Evolutionary conservation across 2,888 invertebrate species (phyloP).

Genomic region (Papilio gigon): DNA sequence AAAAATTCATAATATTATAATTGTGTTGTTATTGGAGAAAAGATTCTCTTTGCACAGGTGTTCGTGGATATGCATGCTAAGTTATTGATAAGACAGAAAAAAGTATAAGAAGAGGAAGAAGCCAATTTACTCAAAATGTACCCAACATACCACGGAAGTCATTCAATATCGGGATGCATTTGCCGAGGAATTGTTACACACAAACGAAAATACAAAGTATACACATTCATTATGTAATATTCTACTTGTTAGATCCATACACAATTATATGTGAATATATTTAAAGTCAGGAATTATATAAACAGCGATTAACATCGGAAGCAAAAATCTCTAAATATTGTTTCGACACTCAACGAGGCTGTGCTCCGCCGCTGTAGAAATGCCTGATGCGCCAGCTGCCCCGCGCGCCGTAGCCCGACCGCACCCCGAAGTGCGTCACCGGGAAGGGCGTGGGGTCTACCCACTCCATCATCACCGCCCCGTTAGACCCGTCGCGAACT

Average conservation of each 20-base stretch:
- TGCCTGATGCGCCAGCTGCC: constrained; percentile 84
- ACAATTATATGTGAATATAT: constrained; percentile 44
- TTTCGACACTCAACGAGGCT: constrained; percentile 69
- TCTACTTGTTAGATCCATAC: constrained; percentile 44
- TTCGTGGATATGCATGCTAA: constrained; percentile 19
- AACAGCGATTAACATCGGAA: constrained; percentile 66
- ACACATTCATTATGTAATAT: constrained; percentile 13
- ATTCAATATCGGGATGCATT: constrained; percentile 53
- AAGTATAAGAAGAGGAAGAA: constrained; percentile 36
- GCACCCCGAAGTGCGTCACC: constrained; percentile 84
- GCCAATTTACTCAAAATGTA: constrained; percentile 69
- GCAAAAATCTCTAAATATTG: constrained; percentile 52
- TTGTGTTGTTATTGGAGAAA: too few relatives aligned
- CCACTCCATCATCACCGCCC: constrained; percentile 83
- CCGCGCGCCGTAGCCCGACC: constrained; percentile 85
- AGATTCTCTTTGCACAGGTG: neutral
- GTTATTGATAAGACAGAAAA: neutral
- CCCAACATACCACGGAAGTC: constrained; percentile 73
- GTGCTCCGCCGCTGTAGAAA: constrained; percentile 57
- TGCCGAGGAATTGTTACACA: constrained; percentile 24
- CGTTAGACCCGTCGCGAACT: constrained; percentile 75
- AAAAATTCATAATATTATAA: neutral
- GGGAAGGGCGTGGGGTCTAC: constrained; percentile 83
- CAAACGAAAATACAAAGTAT: constrained; percentile 37
- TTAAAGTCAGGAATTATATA: constrained; percentile 45